These are phyloP conservation scores for Parazoanthus swiftii DNA, from an alignment of 92 coral and sea anemone genomes.

Conservation along the genomic window DNA sequence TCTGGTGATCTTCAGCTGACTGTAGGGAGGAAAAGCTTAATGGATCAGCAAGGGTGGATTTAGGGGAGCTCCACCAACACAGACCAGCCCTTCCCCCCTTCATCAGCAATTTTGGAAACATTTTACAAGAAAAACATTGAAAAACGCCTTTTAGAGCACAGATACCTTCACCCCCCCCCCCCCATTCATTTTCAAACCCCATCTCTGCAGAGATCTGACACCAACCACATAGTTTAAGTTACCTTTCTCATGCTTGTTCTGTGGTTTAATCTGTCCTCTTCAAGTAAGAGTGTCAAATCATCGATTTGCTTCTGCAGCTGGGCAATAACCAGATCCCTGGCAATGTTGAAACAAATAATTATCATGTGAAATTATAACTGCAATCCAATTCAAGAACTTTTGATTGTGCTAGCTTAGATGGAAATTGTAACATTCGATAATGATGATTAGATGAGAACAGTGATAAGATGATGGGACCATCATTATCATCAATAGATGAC, in stretches of 20 bases:
- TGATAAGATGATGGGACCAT: background rate
- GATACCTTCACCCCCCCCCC: background rate
- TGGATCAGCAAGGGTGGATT: background rate
- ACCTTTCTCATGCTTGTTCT: slow-evolving; percentile 72
- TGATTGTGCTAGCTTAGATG: too few species aligned
- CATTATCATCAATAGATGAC: too few species aligned
- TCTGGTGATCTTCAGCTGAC: slow-evolving; percentile 68
- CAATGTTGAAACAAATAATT: background rate
- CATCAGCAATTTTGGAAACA: too few species aligned
- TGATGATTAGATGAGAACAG: background rate
- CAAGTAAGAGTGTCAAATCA: slow-evolving; percentile 70
- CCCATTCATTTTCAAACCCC: background rate
- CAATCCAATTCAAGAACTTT: background rate
- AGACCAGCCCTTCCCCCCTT: too few species aligned
- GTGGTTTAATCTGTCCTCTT: slow-evolving; percentile 84
- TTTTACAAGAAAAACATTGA: too few species aligned
- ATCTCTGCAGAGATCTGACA: background rate
- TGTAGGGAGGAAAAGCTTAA: slow-evolving; percentile 25
- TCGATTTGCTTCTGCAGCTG: slow-evolving; percentile 73
- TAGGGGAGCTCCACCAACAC: too few species aligned
- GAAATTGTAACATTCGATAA: background rate
- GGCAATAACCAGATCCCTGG: slow-evolving; percentile 74
- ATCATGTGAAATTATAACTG: background rate
- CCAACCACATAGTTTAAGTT: background rate
- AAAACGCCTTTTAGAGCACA: background rate